Evolutionary conservation across 2,888 invertebrate species (phyloP), one percentile per base, ranked within the genome.

Genomic region (Strigamia maritima): DNA sequence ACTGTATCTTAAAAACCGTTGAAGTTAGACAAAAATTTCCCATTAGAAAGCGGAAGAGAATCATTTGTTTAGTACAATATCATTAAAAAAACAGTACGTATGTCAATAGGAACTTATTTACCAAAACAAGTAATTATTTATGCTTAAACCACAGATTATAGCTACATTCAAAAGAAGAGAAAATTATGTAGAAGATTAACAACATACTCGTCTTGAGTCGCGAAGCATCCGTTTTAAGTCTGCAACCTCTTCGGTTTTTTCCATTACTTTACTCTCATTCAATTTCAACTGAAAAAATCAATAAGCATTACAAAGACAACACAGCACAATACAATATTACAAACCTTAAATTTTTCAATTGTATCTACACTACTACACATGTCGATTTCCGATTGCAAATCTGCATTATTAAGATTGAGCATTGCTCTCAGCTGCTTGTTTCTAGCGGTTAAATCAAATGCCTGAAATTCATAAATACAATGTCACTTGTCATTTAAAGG

Each of bases 381-480:
- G 8, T 75, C 75, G 3, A 75, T 26, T 28, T 28, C 26, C 12
- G 22, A 26, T 12, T 24, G 77, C n/a, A 77, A 4, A 26, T 54
- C 77, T 26, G 49, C 40, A 26, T 79, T 81, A 78, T 80, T 81
- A 79, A 81, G 80, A 78, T 81, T 90, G 82, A 93, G 87, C 85
- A 92, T 92, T 31, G 92, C 92, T 80, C 92, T 89, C 80, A 93
- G 88, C 85, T 93, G 92, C 84, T 92, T 92, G 85, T 92, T 93
- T 84, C 91, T 79, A 24, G 82, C 82, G 19, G 81, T 79, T 24
- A 82, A 77, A 54, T 80, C 80, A 77, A 81, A 80, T 31, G 80
- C 77, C 81, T 81, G 24, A 12, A 40, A 60, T 4, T 6, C 2
- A 10, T 49, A 2, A 49, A 31, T 4, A n/a, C 10, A 49, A 49